Base-by-base conservation (phyloP, 1,140 invertebrate genomes). In the Melipona quadrifasciata region DNA sequence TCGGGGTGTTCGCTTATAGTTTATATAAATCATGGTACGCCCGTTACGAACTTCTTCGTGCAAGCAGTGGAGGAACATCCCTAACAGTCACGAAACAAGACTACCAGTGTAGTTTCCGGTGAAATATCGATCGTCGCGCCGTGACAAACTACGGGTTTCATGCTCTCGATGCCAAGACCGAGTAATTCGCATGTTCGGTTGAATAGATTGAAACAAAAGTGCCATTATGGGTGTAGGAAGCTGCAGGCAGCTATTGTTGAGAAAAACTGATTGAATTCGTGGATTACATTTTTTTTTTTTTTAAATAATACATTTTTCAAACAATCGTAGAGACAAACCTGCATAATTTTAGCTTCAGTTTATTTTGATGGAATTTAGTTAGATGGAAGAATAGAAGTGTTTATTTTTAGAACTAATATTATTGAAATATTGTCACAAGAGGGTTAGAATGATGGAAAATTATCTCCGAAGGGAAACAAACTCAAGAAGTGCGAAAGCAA, bases 121-220 rank as follows among this genome's bases (percentile, higher is more conserved):
- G 67, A 81, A 58, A 53, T 81, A 81, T 81, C 79, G 79, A 80
- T 80, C 34, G n/a, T 24, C 67, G 31, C 24, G 53, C n/a, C 53
- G 10, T 47, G 68, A 71, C 55, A 57, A 80, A 72, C 34, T 58
- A 47, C 67, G 1, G 51, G 31, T 80, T 55, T 17, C 77, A 16
- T 80, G 31, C 65, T 39, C 58, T 27, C 57, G 39, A 67, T 47
- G 31, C 58, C 51, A 11, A 21, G 51, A n/a, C 51, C 2, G 12
- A 80, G 39, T 27, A 70, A 80, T 70, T 80, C 65, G 19, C 51
- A 10, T 24, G 67, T 65, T 51, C 24, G 34, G 39, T 70, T 31
- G 64, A 80, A 68, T 80, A 27, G 47, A 68, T 24, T 55, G 27
- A 55, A 55, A 53, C 64, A 67, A 64, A 80, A 34, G 51, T 14